Conservation (phyloP, 1,140 invertebrate genomes). For the Aricia agestis region DNA sequence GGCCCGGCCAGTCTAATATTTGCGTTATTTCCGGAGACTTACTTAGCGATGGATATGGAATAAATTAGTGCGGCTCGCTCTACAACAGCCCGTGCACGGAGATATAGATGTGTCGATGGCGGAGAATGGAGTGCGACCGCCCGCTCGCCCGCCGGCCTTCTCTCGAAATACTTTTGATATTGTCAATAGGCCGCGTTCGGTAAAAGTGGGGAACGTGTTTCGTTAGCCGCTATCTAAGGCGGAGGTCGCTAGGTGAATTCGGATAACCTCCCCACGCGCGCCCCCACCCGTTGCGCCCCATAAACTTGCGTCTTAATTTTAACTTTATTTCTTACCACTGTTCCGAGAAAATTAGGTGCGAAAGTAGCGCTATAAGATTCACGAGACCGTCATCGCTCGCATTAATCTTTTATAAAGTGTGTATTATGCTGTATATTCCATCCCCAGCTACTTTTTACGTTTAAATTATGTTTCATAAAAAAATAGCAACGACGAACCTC, state of each 20-base stretch:
- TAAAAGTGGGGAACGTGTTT: constrained; percentile 74
- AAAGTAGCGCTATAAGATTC: constrained; percentile 65
- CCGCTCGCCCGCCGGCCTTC: not conserved
- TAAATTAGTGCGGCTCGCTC: constrained; percentile 57
- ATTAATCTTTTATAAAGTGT: constrained; percentile 20
- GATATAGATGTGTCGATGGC: constrained; percentile 1
- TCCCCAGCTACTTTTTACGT: constrained; percentile 22
- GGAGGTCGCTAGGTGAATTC: constrained; percentile 70
- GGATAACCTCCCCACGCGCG: constrained; percentile 61
- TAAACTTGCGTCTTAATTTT: constrained; percentile 76
- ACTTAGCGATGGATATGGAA: constrained; percentile 68
- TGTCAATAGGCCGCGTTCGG: constrained; percentile 74
- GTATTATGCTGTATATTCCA: not conserved
- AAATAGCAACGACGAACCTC: not conserved
- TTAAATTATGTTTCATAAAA: not conserved
- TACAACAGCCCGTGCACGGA: constrained; percentile 4
- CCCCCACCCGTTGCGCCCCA: constrained; percentile 66
- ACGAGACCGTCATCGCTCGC: constrained; percentile 47
- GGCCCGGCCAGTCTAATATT: constrained; percentile 70
- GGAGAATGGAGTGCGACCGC: not conserved
- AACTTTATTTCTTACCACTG: constrained; percentile 75
- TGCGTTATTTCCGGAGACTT: constrained; percentile 70
- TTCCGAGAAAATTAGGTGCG: constrained; percentile 73
- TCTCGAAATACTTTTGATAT: constrained; percentile 54
- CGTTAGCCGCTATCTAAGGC: constrained; percentile 73